phyloP scores from a whole-genome alignment of 2,113 vertebrate species.

The Triplophysa rosa region DNA sequence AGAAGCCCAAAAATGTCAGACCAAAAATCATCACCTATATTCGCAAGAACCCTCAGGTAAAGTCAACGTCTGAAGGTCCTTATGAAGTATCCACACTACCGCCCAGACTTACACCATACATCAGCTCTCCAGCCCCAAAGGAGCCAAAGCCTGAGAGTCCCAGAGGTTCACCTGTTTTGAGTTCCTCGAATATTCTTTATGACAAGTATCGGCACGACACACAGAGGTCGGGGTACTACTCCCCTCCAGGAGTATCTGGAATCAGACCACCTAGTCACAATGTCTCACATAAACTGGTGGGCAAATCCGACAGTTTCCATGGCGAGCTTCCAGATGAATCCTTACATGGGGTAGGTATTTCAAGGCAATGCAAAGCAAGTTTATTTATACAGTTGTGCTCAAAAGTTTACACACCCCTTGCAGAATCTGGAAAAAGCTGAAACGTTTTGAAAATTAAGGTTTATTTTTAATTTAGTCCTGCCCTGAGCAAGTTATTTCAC shows the following conservation, averaged over 20 bases:
- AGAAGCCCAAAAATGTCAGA: conserved; percentile 86
- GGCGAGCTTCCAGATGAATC: conserved; percentile 77
- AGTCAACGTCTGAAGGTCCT: conserved; percentile 68
- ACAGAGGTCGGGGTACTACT: conserved; percentile 81
- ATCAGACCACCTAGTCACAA: conserved; percentile 76
- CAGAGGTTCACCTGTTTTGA: conserved; percentile 66
- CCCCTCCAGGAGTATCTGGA: conserved; percentile 77
- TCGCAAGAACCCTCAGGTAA: conserved; percentile 79
- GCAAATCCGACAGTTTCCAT: conserved; percentile 80
- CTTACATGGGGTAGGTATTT: conserved; percentile 65
- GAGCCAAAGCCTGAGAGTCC: conserved; percentile 71
- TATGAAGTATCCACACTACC: conserved; percentile 72
- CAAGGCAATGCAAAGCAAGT: no score
- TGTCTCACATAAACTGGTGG: conserved; percentile 71
- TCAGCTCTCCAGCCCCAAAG: conserved; percentile 63
- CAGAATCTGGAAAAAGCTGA: no score
- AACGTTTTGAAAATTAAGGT: no score
- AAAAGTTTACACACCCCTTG: no score
- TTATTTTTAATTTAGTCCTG: no score
- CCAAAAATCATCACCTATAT: conserved; percentile 98
- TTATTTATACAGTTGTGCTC: no score
- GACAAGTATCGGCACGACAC: conserved; percentile 88
- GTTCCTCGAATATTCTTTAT: conserved; percentile 71
- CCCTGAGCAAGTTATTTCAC: no score
- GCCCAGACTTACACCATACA: conserved; percentile 65